These are phyloP conservation scores for Ictalurus punctatus DNA, from an alignment of 2,113 vertebrate genomes.

Conservation along the genomic window DNA sequence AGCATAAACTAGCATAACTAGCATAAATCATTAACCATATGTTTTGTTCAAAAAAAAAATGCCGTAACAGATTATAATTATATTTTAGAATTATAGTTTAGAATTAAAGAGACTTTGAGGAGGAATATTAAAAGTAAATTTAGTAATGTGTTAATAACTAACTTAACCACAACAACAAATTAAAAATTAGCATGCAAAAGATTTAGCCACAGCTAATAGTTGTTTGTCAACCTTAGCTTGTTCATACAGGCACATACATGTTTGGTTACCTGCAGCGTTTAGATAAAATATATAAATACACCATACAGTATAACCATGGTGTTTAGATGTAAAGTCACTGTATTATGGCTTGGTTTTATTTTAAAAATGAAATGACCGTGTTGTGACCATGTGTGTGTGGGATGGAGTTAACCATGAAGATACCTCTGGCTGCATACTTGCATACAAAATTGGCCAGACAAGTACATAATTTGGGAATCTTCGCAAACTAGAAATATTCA, in stretches of 20 bases:
- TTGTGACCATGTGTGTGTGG: neutral
- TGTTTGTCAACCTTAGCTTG: neutral
- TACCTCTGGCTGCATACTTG: neutral
- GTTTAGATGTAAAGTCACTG: neutral
- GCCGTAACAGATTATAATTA: neutral
- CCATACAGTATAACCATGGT: neutral
- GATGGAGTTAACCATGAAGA: neutral
- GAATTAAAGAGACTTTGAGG: neutral
- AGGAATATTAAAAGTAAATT: neutral
- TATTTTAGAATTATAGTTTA: neutral
- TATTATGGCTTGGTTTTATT: constrained; percentile 2
- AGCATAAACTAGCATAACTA: neutral
- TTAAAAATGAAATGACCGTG: constrained; percentile 6
- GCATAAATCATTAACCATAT: neutral
- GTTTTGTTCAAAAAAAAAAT: neutral
- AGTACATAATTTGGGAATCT: neutral
- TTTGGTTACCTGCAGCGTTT: neutral
- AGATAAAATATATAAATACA: neutral
- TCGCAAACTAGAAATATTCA: neutral
- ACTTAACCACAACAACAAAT: neutral
- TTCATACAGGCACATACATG: neutral
- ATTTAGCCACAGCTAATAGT: neutral
- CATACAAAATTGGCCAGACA: neutral
- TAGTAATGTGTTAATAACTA: neutral
- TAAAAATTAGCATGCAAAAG: neutral